Conservation (phyloP, 2,113 vertebrate species). For the Pterocles orientalis region DNA sequence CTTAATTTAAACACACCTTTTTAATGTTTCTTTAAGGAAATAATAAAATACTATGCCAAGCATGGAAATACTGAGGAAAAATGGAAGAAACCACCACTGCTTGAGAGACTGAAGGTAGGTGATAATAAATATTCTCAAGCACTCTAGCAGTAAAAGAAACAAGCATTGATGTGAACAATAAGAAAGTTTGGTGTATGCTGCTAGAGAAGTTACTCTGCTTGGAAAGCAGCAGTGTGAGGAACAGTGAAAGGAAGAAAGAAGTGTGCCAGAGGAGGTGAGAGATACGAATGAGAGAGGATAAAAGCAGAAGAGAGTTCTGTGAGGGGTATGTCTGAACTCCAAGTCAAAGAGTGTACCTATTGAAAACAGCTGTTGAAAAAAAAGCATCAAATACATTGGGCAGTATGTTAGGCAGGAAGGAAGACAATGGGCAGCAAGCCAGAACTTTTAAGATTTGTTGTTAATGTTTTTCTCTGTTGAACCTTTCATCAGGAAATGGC, state of each 20-base stretch:
- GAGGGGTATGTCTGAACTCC: neutral
- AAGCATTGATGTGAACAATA: neutral
- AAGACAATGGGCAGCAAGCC: neutral
- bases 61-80: conserved; percentile 73
- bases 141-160: neutral
- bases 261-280: neutral
- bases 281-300: neutral
- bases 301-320: neutral
- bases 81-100: conserved; percentile 84
- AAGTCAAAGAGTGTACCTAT: neutral
- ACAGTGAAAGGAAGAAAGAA: neutral
- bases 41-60: conserved; percentile 81
- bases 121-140: neutral
- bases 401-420: neutral
- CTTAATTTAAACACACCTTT: neutral
- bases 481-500: conserved; percentile 80
- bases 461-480: neutral
- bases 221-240: neutral
- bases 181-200: neutral
- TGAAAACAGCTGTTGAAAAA: neutral
- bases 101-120: conserved; percentile 89
- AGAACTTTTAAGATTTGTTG: neutral
- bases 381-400: neutral
- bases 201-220: neutral
- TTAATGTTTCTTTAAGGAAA: conserved; percentile 78